Conservation (phyloP, 2,888 invertebrate species). For the Geophilus truncorum region DNA sequence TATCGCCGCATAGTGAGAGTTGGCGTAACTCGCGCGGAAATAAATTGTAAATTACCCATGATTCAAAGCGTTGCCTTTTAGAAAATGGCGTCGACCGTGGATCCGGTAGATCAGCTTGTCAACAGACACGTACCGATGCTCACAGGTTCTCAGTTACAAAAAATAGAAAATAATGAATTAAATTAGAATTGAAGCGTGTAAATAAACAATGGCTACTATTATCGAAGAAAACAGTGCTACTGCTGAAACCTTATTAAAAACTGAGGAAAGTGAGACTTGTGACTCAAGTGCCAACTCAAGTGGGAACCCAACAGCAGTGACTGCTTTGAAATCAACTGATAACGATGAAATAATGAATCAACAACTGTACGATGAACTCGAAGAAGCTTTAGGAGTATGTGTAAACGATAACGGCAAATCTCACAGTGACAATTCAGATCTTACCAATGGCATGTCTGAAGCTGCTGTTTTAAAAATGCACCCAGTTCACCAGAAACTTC, state of each 20-base stretch:
- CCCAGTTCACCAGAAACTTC: conserved; percentile 31
- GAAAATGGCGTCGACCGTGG: not conserved
- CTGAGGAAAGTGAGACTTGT: not conserved
- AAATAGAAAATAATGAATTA: not conserved
- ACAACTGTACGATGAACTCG: not conserved
- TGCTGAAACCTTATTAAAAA: not conserved
- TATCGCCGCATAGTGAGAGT: too few relatives aligned
- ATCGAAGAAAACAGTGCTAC: not conserved
- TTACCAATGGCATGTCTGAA: conserved; percentile 28
- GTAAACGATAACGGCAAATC: not conserved
- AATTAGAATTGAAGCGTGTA: not conserved
- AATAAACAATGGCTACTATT: not conserved
- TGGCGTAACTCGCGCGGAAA: too few relatives aligned
- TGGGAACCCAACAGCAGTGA: not conserved
- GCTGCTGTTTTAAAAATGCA: conserved; percentile 23
- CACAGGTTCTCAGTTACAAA: not conserved
- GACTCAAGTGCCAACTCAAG: not conserved
- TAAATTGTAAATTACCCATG: too few relatives aligned
- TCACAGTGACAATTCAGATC: not conserved
- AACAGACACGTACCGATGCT: not conserved
- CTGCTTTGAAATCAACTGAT: not conserved
- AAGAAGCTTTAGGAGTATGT: not conserved
- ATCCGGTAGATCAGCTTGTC: not conserved
- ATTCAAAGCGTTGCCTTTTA: too few relatives aligned
- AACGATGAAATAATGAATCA: not conserved